These are phyloP conservation scores for Loriculus beryllinus DNA, from an alignment of 2,797 vertebrate species.

Conservation along the genomic window DNA sequence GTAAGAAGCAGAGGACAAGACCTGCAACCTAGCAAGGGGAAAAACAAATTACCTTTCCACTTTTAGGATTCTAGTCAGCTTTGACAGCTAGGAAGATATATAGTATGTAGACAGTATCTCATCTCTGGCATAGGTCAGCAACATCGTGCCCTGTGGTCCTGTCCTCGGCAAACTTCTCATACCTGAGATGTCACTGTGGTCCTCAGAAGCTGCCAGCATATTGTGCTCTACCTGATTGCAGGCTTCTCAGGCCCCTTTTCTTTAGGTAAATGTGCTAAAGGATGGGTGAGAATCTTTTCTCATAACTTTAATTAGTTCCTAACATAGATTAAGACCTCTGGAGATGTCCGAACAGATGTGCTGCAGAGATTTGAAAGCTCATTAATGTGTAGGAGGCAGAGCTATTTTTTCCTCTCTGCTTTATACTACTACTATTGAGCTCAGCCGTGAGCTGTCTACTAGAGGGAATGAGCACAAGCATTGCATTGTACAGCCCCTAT, in stretches of 20 bases:
- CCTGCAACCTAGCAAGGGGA: not conserved
- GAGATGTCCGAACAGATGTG: not conserved
- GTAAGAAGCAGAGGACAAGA: not conserved
- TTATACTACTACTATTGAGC: not conserved
- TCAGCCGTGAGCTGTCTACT: not conserved
- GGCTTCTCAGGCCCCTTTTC: not conserved
- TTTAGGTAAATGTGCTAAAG: not conserved
- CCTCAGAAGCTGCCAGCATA: not conserved
- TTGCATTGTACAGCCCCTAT: fast-evolving
- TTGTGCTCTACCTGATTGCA: not conserved
- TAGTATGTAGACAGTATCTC: not conserved
- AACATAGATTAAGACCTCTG: not conserved
- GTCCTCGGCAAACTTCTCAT: not conserved
- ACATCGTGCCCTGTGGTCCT: not conserved
- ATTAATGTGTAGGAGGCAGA: not conserved
- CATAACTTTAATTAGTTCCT: not conserved
- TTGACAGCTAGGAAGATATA: not conserved
- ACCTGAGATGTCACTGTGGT: not conserved
- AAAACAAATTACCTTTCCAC: not conserved
- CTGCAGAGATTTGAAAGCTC: not conserved
- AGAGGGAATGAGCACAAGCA: not conserved
- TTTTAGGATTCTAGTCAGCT: not conserved
- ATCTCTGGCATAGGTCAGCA: not conserved
- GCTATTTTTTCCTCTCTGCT: not conserved
- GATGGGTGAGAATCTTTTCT: not conserved